Evolutionary conservation across 1,140 invertebrate species (phyloP), one percentile per base, ranked within the genome.

Genomic region (Drosophila fuyamai): DNA sequence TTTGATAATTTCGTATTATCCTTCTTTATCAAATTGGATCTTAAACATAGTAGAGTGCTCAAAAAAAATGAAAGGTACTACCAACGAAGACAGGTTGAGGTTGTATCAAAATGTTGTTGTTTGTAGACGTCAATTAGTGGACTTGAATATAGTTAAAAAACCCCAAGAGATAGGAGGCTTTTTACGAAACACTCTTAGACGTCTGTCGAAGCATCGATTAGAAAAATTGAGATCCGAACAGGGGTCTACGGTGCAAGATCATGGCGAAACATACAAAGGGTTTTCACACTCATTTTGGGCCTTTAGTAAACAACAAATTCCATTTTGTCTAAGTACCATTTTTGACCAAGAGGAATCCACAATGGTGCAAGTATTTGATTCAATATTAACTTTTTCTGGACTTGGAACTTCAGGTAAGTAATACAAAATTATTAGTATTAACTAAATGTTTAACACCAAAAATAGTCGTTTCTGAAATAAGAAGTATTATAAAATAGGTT

Each of bases 1-100:
- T 86, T 93, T 99, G 23, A 98, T 98, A 78, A 97, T 97, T 3
- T 97, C 97, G 43, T 99, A 99, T 91, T 98, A 95, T 81, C 97
- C 97, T 0, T 93, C 95, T 10, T 93, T 98, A 43, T 97, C 97
- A 5, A 95, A 95, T 36, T 98, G 97, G 95, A 95, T 98, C 47
- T 96, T 96, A 13, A 96, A 98, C 83, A 96, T 96, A 55, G 96
- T 96, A 91, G 94, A 95, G 27, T 95, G 95, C 0, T 60, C 77
- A 27, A 92, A 91, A 50, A 85, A 81, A 62, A 80, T 61, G 44
- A 92, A 95, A 91, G 94, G 95, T 56, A 95, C 97, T 38, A 97
- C 96, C 0, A 96, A 96, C 90, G 97, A 98, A 89, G 97, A 98
- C 92, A 94, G 97, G 46, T 94, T 97, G 23, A 94, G 97, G 61